Conservation (phyloP, 2,888 invertebrate genomes). For the Xiphydria camelus region DNA sequence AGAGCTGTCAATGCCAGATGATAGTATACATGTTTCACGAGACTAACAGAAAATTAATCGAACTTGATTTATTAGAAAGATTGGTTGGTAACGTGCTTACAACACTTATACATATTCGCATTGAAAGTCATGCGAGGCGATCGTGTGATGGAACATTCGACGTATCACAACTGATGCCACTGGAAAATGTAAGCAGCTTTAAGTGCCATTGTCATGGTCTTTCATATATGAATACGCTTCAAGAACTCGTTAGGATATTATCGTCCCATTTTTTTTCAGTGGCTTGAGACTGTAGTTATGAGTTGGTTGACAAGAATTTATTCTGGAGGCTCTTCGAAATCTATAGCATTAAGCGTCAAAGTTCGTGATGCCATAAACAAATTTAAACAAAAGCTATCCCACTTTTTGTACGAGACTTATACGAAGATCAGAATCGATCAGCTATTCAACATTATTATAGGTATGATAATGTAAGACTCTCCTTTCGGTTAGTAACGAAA, state of each 20-base stretch:
- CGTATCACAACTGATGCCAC: conserved; percentile 73
- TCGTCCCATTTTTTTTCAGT: conserved; percentile 63
- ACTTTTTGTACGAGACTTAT: conserved; percentile 86
- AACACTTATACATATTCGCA: conserved; percentile 79
- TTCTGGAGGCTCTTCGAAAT: conserved; percentile 66
- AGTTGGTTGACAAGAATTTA: conserved; percentile 87
- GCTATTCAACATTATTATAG: conserved; percentile 92
- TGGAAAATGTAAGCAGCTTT: conserved; percentile 67
- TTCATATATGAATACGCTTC: not conserved
- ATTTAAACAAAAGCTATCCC: conserved; percentile 76
- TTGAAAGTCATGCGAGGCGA: conserved; percentile 81
- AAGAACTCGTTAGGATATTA: not conserved
- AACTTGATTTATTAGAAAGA: conserved; percentile 78
- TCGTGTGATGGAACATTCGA: conserved; percentile 87
- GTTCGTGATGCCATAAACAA: conserved; percentile 65
- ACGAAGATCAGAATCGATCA: conserved; percentile 88
- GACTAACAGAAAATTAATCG: conserved; percentile 75
- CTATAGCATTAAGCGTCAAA: conserved; percentile 62
- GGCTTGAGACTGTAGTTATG: conserved; percentile 85
- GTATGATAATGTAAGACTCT: too few species aligned
- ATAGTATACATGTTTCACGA: conserved; percentile 75
- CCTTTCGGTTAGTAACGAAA: too few species aligned
- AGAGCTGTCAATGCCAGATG: conserved; percentile 67
- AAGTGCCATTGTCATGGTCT: not conserved
- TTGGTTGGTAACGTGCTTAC: conserved; percentile 85